Evolutionary conservation across 2,888 invertebrate species (phyloP).

Genomic region (Xylota sylvarum): DNA sequence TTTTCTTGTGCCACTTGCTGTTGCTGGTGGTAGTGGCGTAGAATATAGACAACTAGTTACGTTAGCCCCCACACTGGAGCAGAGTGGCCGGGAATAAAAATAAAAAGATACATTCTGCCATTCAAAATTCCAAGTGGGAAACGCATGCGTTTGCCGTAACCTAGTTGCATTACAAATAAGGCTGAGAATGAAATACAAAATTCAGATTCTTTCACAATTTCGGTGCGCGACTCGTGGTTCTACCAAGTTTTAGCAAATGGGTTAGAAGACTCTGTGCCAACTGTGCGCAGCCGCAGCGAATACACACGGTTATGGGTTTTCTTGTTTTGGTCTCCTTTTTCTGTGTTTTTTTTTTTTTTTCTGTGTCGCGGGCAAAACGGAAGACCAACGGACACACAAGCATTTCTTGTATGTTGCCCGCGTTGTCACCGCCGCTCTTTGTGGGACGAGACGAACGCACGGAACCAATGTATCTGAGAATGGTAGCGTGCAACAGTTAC

Average conservation of each 20-base stretch:
- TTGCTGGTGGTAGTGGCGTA: not conserved
- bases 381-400: constrained; percentile 20
- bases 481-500: constrained; percentile 73
- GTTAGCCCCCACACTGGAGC: constrained; percentile 13
- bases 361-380: constrained; percentile 39
- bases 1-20: constrained; percentile 33
- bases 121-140: constrained; percentile 53
- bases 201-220: constrained; percentile 59
- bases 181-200: constrained; percentile 37
- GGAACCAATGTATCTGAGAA: constrained; percentile 38
- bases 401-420: constrained; percentile 6
- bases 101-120: constrained; percentile 37
- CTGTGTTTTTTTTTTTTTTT: not conserved
- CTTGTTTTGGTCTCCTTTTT: constrained; percentile 45
- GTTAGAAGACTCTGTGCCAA: constrained; percentile 27
- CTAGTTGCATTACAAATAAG: constrained; percentile 63
- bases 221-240: constrained; percentile 7
- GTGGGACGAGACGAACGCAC: not conserved
- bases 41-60: constrained; percentile 36
- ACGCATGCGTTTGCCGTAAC: constrained; percentile 50
- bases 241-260: constrained; percentile 52
- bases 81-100: constrained; percentile 12
- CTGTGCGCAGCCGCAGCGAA: not conserved
- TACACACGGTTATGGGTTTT: constrained; percentile 3
- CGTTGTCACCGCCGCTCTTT: not conserved